Evolutionary conservation across 2,888 invertebrate species (phyloP).

Genomic region (Lasiommata megera): DNA sequence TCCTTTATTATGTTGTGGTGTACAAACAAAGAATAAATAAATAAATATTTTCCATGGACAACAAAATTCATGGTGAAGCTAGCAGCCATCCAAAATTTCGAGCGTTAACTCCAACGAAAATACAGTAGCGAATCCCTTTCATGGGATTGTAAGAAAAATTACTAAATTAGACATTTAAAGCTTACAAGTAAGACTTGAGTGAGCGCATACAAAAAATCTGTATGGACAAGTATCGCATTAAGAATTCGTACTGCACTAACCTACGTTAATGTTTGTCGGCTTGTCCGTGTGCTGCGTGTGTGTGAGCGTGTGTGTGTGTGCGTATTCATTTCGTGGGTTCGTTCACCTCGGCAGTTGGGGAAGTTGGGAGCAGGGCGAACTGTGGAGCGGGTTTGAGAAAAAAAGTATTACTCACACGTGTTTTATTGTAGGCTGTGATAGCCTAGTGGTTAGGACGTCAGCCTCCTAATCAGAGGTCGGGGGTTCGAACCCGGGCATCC

Average conservation of each 20-base stretch:
- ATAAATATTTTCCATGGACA: too few species aligned
- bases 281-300: conserved; percentile 40
- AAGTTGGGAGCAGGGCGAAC: conserved; percentile 60
- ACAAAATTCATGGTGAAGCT: background rate
- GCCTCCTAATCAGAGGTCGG: too few species aligned
- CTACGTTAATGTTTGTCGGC: conserved; percentile 62
- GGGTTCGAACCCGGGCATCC: too few species aligned
- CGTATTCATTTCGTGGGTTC: conserved; percentile 79
- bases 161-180: conserved; percentile 9
- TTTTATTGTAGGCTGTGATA: background rate
- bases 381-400: conserved; percentile 40
- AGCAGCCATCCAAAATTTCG: conserved; percentile 6
- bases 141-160: background rate
- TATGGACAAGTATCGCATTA: conserved; percentile 18
- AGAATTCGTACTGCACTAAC: conserved; percentile 47
- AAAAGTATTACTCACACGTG: background rate
- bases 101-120: background rate
- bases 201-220: background rate
- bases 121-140: background rate
- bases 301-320: conserved; percentile 38
- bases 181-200: conserved; percentile 4
- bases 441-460: too few species aligned
- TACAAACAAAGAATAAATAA: too few species aligned
- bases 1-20: too few species aligned
- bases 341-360: conserved; percentile 78